A percentile compares a stretch with the other conserved stretches of the same genome.
Conservation (phyloP, 2,888 invertebrate genomes). For the Cordilura impudica region DNA sequence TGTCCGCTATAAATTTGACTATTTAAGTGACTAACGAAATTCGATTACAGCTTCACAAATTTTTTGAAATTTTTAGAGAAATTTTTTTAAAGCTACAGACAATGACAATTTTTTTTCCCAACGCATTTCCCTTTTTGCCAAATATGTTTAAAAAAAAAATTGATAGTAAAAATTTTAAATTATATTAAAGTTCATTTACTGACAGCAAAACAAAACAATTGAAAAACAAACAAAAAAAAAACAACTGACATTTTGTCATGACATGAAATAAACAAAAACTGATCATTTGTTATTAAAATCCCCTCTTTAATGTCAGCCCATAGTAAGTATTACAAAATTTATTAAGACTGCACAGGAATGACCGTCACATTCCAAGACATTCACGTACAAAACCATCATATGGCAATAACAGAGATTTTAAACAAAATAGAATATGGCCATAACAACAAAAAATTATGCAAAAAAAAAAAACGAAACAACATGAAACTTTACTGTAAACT, state of each 20-base stretch:
- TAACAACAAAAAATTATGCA: background rate
- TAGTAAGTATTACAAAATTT: slow-evolving; percentile 51
- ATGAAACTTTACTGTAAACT: slow-evolving; percentile 32
- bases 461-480: background rate
- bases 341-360: slow-evolving; percentile 59
- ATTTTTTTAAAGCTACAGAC: no score
- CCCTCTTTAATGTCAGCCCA: slow-evolving; percentile 51
- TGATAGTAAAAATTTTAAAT: slow-evolving; percentile 32
- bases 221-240: slow-evolving; percentile 43
- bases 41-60: no score
- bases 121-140: no score
- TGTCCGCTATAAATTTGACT: no score
- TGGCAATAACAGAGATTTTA: background rate
- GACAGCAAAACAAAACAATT: slow-evolving; percentile 17
- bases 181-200: slow-evolving; percentile 52
- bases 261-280: slow-evolving; percentile 69
- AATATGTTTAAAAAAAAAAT: background rate
- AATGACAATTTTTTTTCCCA: no score
- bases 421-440: slow-evolving; percentile 17
- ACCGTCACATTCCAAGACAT: slow-evolving; percentile 47
- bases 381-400: slow-evolving; percentile 27
- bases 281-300: slow-evolving; percentile 68
- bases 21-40: no score
- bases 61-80: no score
- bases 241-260: slow-evolving; percentile 72